These are phyloP conservation scores for Platerodrilus igneus DNA, from an alignment of 2,888 invertebrate species.

Conservation along the genomic window DNA sequence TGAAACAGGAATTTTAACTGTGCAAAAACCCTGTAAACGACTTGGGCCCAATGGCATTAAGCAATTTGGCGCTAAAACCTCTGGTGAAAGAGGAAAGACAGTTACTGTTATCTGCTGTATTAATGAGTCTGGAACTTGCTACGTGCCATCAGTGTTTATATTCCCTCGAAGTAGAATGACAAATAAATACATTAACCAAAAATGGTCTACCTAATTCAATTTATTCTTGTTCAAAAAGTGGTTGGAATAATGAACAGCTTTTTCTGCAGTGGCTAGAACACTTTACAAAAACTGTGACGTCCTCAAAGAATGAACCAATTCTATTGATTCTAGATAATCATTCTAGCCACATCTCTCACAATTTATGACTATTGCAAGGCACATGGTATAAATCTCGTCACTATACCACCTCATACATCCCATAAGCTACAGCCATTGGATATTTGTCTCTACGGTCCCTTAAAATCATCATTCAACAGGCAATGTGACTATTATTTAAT, in stretches of 20 bases:
- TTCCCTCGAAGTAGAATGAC: constrained; percentile 3
- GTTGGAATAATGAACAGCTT: constrained; percentile 12
- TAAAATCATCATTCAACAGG: constrained; percentile 13
- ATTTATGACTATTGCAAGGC: constrained; percentile 13
- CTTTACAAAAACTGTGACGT: constrained; percentile 11
- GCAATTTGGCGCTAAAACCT: constrained; percentile 8
- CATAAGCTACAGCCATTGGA: constrained; percentile 6
- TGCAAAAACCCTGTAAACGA: constrained; percentile 5
- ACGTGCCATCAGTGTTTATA: constrained; percentile 10
- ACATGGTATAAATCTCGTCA: constrained; percentile 14
- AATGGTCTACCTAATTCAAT: constrained; percentile 8
- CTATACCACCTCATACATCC: constrained; percentile 10
- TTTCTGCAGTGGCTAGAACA: constrained; percentile 11
- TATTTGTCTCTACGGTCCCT: constrained; percentile 14
- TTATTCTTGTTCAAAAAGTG: constrained; percentile 6
- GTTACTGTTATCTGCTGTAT: constrained; percentile 11
- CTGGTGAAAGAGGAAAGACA: constrained; percentile 5
- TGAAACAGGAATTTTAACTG: constrained; percentile 3
- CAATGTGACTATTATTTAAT: constrained; percentile 12
- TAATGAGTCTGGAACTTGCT: constrained; percentile 8
- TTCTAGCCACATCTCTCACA: constrained; percentile 1
- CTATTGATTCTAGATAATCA: constrained; percentile 17
- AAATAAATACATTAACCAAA: no score
- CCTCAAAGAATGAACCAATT: constrained; percentile 9
- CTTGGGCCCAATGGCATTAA: constrained; percentile 7